Base-by-base conservation (phyloP, 1,140 invertebrate genomes). In the Pinna nobilis region DNA sequence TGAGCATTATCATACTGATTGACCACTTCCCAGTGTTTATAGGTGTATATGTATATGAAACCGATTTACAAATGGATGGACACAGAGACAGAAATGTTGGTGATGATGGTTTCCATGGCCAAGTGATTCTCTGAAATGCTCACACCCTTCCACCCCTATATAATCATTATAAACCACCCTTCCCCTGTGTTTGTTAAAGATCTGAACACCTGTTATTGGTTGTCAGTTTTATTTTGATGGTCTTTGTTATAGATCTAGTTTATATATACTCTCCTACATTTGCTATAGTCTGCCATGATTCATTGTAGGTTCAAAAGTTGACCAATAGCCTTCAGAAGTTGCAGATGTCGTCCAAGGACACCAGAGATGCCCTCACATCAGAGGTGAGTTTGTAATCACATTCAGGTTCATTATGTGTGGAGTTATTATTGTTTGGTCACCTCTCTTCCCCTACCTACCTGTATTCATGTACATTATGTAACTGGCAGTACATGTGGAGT, bases 301-400 rank as follows among this genome's bases (percentile, higher is more conserved):
- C 51, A 68, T 78, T 75, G 57, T 70, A 88, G 86, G 82, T 87
- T 37, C 74, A 82, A 57, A 87, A 87, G 77, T 67, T 89, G 37
- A 87, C 85, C 18, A 74, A 71, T 57, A 87, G 83, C 71, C 64
- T 89, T 35, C 85, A 88, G 70, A 83, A 84, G 41, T 69, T 89
- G n/a, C 88, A 89, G 80, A 59, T 64, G 11, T 83, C 86, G 7
- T 88, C 88, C 3, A 88, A 88, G 75, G 88, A 88, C 47, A 88
- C 87, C 2, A 70, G 86, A 53, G 87, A 88, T 72, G 78, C 82
- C 28, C 78, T 89, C 4, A 82, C 86, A 7, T 69, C 80, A 44
- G 88, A 89, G 84, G 86, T 87, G 79, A 11, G 33, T 50, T n/a
- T 23, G 9, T 6, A 25, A 50, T 18, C 32, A 20, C 39, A 2